phyloP scores from a whole-genome alignment of 2,888 invertebrate genomes.

The Ctena decussata region DNA sequence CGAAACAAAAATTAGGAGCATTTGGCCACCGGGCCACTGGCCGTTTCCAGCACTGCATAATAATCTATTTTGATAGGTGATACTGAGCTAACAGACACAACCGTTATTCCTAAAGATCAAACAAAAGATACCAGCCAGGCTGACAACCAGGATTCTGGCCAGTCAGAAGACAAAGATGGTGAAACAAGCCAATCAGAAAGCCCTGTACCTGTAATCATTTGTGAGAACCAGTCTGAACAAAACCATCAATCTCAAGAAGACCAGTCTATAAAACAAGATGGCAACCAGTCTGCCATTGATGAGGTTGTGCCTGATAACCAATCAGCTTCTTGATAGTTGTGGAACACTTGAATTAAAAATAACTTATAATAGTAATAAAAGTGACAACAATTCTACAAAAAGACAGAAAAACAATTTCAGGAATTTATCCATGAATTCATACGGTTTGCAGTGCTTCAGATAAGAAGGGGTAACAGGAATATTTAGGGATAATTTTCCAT shows the following conservation, averaged over 20 bases:
- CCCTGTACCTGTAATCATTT: neutral
- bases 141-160: constrained; percentile 12
- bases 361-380: neutral
- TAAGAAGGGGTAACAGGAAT: no score
- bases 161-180: constrained; percentile 13
- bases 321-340: neutral
- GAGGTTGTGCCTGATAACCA: neutral
- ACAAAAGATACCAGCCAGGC: neutral
- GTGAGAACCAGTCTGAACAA: neutral
- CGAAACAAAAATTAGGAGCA: no score
- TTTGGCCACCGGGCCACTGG: no score
- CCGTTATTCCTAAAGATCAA: constrained; percentile 53
- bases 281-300: neutral
- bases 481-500: no score
- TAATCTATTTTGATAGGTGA: constrained; percentile 48
- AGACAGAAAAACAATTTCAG: neutral
- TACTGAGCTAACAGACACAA: constrained; percentile 58
- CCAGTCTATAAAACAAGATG: neutral
- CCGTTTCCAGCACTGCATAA: no score
- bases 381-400: neutral
- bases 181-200: constrained; percentile 44
- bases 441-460: no score
- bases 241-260: neutral
- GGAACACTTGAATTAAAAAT: neutral
- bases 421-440: no score